Evolutionary conservation across 2,797 vertebrate species (phyloP), one percentile per base, ranked within the genome.

Genomic region (Mycteria americana): DNA sequence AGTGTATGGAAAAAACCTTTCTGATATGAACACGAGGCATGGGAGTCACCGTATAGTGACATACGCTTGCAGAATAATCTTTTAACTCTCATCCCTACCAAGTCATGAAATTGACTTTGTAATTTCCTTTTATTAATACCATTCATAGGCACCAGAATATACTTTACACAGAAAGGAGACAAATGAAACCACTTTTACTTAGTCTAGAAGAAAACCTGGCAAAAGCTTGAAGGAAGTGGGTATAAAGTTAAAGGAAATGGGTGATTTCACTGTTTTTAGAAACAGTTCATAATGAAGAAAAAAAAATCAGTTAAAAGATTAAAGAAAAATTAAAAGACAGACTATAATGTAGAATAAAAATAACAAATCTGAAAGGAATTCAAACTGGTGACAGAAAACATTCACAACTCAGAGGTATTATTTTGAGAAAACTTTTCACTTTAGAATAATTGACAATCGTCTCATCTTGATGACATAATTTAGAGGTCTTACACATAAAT

Each of bases 1-100:
- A 93, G 80, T 75, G 67, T 72, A 68, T 89, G 33, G 76, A 81
- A 46, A 50, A 88, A 93, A 33, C 37, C 24, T 93, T 91, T 91
- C 69, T 80, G 50, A 85, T 81, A 31, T 18, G 33, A 85, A 11
- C 21, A 10, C 28, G 46, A 53, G 63, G 37, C 51, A 31, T 33
- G 25, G 35, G 63, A 85, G 41, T 79, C 74, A 63, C 51, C 2
- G 2, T 57, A 33, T 78, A 74, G 62, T 79, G 75, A 60, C 48
- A 64, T 70, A 54, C 30, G n/a, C n/a, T 56, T 79, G 18, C 39
- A 67, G 35, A 86, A 82, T 69, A 65, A 92, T 73, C 30, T 89
- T 85, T 33, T 86, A 73, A 43, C 23, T 88, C n/a, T 74, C 17
- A 63, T 68, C 3, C 28, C 31, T 73, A 21, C 31, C 16, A 74